Evolutionary conservation across 2,888 invertebrate species (phyloP), one percentile per base, ranked within the genome.

Genomic region (Heteropelma amictum): DNA sequence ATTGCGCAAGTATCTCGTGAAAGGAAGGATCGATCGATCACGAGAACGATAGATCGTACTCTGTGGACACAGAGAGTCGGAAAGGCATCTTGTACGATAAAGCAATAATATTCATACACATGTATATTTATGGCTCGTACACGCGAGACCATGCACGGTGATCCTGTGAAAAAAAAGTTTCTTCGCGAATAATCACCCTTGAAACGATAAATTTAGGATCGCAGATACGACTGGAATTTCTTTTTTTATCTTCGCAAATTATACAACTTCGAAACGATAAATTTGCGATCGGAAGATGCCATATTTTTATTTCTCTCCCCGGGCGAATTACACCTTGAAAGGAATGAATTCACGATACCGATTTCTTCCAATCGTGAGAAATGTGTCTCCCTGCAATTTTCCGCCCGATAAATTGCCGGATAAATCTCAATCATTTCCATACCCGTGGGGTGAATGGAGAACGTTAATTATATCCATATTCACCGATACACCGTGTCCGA

Each of bases 71-170:
- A 70, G 54, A 45, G 54, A 54, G 65, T 35, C 26, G 47, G 35
- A 65, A 53, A 40, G 45, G 54, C 40, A 63, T 49, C 49, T 23
- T 40, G 21, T 30, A 45, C 74, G 74, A 77, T 77, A 74, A 77
- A 77, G 77, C 70, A 77, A 77, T 77, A 77, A 77, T 74, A 74
- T 74, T 77, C 68, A 51, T 68, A 72, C n/a, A n/a, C n/a, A n/a
- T n/a, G n/a, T 72, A 73, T 71, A 77, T 77, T 70, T 67, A 58
- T 64, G 54, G 47, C 56, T 51, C 40, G 60, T 60, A 72, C 60
- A 49, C 60, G 40, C 28, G 64, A 51, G 6, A 17, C 65, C 6
- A 14, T n/a, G n/a, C n/a, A n/a, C n/a, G 28, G 42, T 28, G 54
- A 35, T 33, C 33, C 19, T 33, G 54, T 21, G 21, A 35, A 19